Percentiles rank a stretch among this genome's conserved stretches.
phyloP scores from a whole-genome alignment of 1,140 invertebrate species.

The Pogonomyrmex californicus region DNA sequence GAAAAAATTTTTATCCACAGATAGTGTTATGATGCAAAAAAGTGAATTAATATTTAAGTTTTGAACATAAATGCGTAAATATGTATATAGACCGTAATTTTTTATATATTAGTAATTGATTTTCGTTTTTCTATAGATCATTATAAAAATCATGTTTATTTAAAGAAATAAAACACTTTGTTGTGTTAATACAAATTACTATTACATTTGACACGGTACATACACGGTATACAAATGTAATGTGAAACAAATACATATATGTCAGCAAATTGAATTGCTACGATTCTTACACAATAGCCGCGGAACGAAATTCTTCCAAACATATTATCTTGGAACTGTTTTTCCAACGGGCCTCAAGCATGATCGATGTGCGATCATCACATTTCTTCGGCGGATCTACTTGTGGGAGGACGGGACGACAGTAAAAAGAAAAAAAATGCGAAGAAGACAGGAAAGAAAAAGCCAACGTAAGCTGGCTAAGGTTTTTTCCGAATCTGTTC shows the following conservation, averaged over 20 bases:
- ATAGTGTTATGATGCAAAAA: background rate
- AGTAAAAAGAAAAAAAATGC: slow-evolving; percentile 6
- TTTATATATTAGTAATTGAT: background rate
- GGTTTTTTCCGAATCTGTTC: slow-evolving; percentile 65
- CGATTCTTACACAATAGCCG: background rate
- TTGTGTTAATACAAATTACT: background rate
- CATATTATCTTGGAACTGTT: slow-evolving; percentile 16
- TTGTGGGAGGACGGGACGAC: background rate
- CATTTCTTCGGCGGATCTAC: background rate
- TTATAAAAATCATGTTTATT: background rate
- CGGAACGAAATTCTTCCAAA: background rate
- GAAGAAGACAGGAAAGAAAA: slow-evolving; percentile 49
- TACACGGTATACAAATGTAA: background rate
- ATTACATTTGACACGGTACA: background rate
- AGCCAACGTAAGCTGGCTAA: slow-evolving; percentile 28
- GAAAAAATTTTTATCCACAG: background rate
- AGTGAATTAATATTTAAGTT: background rate
- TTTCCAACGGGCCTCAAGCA: slow-evolving; percentile 20
- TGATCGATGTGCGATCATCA: slow-evolving; percentile 22
- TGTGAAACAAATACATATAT: background rate
- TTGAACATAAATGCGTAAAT: background rate
- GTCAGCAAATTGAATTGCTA: background rate
- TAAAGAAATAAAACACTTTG: background rate
- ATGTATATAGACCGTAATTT: background rate
- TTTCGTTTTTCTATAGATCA: slow-evolving; percentile 1